These are phyloP conservation scores for Anastrepha ludens DNA, from an alignment of 1,140 invertebrate genomes.

Conservation along the genomic window DNA sequence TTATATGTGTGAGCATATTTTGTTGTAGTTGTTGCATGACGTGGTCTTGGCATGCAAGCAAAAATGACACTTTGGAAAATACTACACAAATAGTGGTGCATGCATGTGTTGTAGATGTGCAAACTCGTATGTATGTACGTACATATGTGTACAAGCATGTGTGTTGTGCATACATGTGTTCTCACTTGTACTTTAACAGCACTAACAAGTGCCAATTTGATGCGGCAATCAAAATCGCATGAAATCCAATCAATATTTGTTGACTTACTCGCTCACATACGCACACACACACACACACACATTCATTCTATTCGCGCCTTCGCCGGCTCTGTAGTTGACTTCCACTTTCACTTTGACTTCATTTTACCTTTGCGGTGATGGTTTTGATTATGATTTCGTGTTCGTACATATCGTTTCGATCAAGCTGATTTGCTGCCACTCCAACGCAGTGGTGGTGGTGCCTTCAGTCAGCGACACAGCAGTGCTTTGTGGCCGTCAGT, in stretches of 20 bases:
- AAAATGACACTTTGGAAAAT: not conserved
- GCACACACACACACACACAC: not conserved
- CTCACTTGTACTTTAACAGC: not conserved
- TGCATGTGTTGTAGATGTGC: not conserved
- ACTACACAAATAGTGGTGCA: not conserved
- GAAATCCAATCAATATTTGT: constrained; percentile 38
- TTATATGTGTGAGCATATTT: not conserved
- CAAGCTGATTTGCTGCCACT: not conserved
- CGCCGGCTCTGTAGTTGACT: not conserved
- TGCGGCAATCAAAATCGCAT: constrained; percentile 40
- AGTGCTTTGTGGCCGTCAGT: not conserved
- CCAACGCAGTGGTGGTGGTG: not conserved
- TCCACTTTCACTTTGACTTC: not conserved
- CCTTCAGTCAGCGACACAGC: not conserved
- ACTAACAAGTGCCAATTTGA: constrained; percentile 41
- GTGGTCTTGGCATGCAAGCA: not conserved
- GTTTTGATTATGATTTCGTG: not conserved
- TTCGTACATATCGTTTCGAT: not conserved
- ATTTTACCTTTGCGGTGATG: not conserved
- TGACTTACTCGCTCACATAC: not conserved
- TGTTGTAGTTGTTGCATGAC: not conserved
- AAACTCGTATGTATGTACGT: not conserved
- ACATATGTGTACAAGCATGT: not conserved
- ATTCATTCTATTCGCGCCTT: not conserved
- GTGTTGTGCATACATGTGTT: not conserved